phyloP scores from a whole-genome alignment of 2,797 vertebrate species.

The Toxotes lorentzi region DNA sequence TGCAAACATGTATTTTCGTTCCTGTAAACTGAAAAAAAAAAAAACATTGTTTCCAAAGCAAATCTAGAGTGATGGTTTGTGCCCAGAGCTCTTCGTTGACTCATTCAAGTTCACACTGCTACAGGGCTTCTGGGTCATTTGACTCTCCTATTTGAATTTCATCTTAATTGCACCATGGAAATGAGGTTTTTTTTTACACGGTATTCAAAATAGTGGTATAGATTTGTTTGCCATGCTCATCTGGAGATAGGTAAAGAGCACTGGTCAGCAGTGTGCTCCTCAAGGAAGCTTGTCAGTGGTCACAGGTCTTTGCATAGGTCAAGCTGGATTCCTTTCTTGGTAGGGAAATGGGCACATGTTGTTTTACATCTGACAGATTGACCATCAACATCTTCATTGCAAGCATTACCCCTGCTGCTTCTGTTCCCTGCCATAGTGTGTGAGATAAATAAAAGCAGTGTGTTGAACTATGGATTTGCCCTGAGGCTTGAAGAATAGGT shows the following conservation, averaged over 20 bases:
- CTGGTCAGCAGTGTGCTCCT: conserved; percentile 64
- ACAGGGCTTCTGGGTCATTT: conserved; percentile 57
- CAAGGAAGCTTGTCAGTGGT: conserved; percentile 62
- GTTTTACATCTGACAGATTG: conserved; percentile 63
- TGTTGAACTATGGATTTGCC: conserved; percentile 63
- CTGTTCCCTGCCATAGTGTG: conserved; percentile 21
- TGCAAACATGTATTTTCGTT: conserved; percentile 47
- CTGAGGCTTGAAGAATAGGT: conserved; percentile 30
- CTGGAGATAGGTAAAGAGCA: conserved; percentile 54
- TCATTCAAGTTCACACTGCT: conserved; percentile 51
- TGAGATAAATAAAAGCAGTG: conserved; percentile 51
- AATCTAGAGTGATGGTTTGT: conserved; percentile 17
- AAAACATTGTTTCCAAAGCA: conserved; percentile 33
- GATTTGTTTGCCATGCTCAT: conserved; percentile 77
- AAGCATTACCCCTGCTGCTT: conserved; percentile 38
- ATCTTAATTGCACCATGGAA: conserved; percentile 60
- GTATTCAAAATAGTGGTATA: conserved; percentile 71
- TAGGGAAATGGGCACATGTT: conserved; percentile 52
- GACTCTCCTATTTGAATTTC: conserved; percentile 70
- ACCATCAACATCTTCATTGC: conserved; percentile 47
- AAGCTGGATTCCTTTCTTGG: conserved; percentile 47
- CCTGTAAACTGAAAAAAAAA: conserved; percentile 16
- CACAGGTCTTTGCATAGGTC: conserved; percentile 74
- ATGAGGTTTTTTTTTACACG: conserved; percentile 59
- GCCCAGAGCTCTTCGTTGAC: conserved; percentile 41